Conservation (phyloP, 2,888 invertebrate species). For the Diarsia rubi region DNA sequence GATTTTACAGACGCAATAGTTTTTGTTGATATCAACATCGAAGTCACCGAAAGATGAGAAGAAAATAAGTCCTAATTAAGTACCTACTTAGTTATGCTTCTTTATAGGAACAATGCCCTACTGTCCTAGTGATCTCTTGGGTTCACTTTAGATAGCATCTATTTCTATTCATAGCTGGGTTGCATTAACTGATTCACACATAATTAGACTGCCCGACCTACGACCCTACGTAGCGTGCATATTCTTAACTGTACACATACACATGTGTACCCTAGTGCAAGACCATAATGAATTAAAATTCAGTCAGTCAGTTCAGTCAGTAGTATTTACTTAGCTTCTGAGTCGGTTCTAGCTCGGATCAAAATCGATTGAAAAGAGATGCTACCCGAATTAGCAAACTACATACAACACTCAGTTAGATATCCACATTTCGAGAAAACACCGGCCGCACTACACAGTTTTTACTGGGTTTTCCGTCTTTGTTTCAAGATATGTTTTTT, state of each 20-base stretch:
- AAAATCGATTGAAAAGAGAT: slow-evolving; percentile 15
- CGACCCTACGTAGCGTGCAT: not conserved
- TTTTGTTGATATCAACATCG: slow-evolving; percentile 9
- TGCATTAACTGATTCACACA: slow-evolving; percentile 6
- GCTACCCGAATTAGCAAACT: not conserved
- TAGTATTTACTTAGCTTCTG: not conserved
- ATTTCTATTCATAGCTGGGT: slow-evolving; percentile 20
- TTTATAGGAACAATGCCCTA: slow-evolving; percentile 12
- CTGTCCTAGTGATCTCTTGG: slow-evolving; percentile 18
- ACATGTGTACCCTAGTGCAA: not conserved
- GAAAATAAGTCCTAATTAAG: not conserved
- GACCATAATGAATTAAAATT: not conserved
- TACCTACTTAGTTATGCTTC: not conserved
- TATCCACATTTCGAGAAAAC: not conserved
- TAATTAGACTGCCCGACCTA: not conserved
- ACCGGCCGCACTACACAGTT: not conserved
- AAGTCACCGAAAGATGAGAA: slow-evolving; percentile 1
- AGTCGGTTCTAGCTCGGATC: not conserved
- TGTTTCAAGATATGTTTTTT: not conserved
- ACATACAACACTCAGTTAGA: not conserved
- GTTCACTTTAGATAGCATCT: slow-evolving; percentile 20
- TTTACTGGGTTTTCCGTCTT: slow-evolving; percentile 3
- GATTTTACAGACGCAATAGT: slow-evolving; percentile 9
- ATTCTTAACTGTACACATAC: too few species aligned
- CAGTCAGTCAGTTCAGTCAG: too few species aligned